A percentile compares a stretch with the other conserved stretches of the same genome.
phyloP scores from a whole-genome alignment of 2,797 vertebrate genomes.

The Zenarchopterus dispar region DNA sequence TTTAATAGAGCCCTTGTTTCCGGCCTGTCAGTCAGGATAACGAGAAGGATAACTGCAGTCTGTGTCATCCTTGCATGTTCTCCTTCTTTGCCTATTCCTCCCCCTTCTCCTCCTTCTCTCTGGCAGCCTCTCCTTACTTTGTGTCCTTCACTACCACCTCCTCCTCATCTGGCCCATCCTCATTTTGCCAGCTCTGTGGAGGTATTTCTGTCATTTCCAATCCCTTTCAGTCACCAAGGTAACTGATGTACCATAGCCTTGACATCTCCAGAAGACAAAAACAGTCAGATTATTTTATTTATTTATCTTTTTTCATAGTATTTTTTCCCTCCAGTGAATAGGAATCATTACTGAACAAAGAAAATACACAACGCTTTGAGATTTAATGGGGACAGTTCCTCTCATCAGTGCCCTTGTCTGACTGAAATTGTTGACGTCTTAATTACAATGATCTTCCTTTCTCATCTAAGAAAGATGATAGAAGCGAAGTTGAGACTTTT shows the following conservation, averaged over 20 bases:
- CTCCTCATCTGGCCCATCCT: slow-evolving; percentile 25
- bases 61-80: slow-evolving; percentile 26
- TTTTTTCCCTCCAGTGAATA: neutral
- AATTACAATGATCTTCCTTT: slow-evolving; percentile 59
- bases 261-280: slow-evolving; percentile 39
- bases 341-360: slow-evolving; percentile 28
- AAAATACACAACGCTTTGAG: slow-evolving; percentile 23
- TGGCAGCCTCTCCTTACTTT: slow-evolving; percentile 11
- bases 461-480: slow-evolving; percentile 39
- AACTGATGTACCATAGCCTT: slow-evolving; percentile 27
- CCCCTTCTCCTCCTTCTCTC: slow-evolving; percentile 8
- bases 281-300: neutral
- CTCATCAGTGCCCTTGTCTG: slow-evolving; percentile 44
- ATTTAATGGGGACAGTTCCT: slow-evolving; percentile 27
- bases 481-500: slow-evolving; percentile 36
- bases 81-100: slow-evolving; percentile 19
- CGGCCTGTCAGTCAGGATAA: slow-evolving; percentile 77
- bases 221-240: slow-evolving; percentile 36
- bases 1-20: slow-evolving; percentile 76
- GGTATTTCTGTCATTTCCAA: slow-evolving; percentile 26
- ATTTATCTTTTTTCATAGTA: slow-evolving; percentile 14
- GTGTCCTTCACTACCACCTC: slow-evolving; percentile 5
- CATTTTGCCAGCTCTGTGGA: slow-evolving; percentile 23
- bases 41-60: slow-evolving; percentile 63
- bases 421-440: slow-evolving; percentile 51